Conservation (phyloP, 1,140 invertebrate species). For the Teleogryllus occipitalis region DNA sequence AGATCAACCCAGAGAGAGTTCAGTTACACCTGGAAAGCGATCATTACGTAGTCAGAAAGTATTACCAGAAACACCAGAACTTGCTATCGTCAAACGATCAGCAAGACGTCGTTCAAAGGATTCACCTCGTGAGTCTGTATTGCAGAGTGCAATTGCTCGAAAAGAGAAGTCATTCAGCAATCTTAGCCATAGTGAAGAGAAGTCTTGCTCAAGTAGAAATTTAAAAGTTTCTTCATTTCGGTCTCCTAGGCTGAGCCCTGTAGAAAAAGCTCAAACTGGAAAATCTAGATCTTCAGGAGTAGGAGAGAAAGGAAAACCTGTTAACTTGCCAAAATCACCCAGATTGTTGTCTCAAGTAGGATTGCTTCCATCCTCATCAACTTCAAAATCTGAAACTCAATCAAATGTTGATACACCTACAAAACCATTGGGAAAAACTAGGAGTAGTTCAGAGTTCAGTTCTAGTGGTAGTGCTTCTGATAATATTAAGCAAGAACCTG, state of each 20-base stretch:
- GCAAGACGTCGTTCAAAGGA: conserved; percentile 41
- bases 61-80: conserved; percentile 28
- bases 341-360: background rate
- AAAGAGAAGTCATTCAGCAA: conserved; percentile 45
- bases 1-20: background rate
- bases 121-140: conserved; percentile 38
- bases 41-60: conserved; percentile 19
- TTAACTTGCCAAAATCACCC: background rate
- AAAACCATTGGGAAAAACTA: background rate
- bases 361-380: background rate
- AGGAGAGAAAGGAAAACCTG: background rate
- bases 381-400: background rate
- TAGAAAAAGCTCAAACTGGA: conserved; percentile 12
- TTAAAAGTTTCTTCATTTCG: conserved; percentile 28
- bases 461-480: background rate
- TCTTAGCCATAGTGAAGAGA: conserved; percentile 28
- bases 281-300: background rate
- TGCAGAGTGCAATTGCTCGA: conserved; percentile 47
- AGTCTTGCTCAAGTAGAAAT: conserved; percentile 29
- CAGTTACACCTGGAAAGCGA: conserved; percentile 17
- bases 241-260: conserved; percentile 22
- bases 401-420: background rate
- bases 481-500: background rate
- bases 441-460: conserved; percentile 7
- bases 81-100: conserved; percentile 39